Evolutionary conservation across 2,113 vertebrate genomes (phyloP), one percentile per base, ranked within the genome.

Genomic region (Microcebus lehilahytsara): DNA sequence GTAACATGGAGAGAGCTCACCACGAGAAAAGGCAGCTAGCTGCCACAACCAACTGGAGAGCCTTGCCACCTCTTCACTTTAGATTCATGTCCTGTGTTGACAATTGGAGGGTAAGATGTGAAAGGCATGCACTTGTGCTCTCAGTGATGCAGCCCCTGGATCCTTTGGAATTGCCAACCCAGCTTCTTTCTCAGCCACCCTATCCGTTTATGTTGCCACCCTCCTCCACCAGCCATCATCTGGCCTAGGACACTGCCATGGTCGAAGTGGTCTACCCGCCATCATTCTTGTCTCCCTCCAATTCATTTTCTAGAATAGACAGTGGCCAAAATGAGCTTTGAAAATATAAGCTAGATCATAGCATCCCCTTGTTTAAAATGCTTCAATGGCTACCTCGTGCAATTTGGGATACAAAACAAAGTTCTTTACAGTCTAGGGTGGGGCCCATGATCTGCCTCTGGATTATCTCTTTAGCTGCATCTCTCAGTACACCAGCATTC

Each of bases 341-440:
- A 85, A 95, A 92, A 66, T 66, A 4, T 27, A 89, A 89, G 49
- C 67, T 78, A 64, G 67, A n/a, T 56, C 32, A 53, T 40, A 62
- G 74, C 69, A 56, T 79, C 58, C 11, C 37, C 9, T n/a, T 71
- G 51, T 75, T 81, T 67, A 6, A 34, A 85, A 46, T 5, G 12
- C 16, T 72, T 78, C 17, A 92, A 27, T 64, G 37, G 20, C 25
- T 46, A 32, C 19, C 58, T 66, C 37, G 74, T 75, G 9, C 3
- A 66, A 89, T 83, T 91, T 46, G 64, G 51, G 56, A 60, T 66
- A 84, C 49, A 96, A 92, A 46, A 13, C 11, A 62, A 17, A 46
- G 42, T 83, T n/a, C 46, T 79, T 60, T 66, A 4, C 9, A 34
- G 4, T 93, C 53, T 64, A 32, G 5, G 25, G 11, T n/a, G 51